Base-by-base conservation (phyloP, 2,113 vertebrate genomes). In the Xiphophorus maculatus region DNA sequence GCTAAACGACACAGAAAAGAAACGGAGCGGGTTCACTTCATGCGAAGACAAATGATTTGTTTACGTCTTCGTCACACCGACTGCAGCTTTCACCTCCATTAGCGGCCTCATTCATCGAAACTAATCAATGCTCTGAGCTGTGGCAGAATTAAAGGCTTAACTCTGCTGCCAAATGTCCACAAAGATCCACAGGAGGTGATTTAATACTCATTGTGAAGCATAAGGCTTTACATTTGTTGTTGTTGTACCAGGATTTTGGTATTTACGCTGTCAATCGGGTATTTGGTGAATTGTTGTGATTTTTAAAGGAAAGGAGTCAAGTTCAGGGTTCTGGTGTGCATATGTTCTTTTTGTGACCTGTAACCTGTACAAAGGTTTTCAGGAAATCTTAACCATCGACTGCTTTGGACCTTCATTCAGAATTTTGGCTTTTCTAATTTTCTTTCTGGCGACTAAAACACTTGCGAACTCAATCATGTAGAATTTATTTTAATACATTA, bases 111-210 rank as follows among this genome's bases (percentile, higher is more conserved):
- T 82, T 87, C 87, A 86, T 89, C 80, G 32, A 30, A 70, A 78
- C 76, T 67, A 82, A 90, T 90, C 84, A 86, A 90, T 88, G 82
- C 71, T 65, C 74, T 65, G 69, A 85, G 72, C 73, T 85, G 84
- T 85, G 64, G 78, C 44, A 76, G 86, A 87, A 84, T 89, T 89
- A 88, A 88, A 86, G 65, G 82, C 84, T 91, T 91, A 90, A 89
- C 19, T 87, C 37, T 70, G 74, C 67, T 69, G 60, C 81, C 82
- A 84, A 71, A 87, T 84, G 87, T 73, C 73, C 70, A 51, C 70
- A 48, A 27, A 63, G 69, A 79, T 71, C 65, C 66, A 74, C 33
- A 64, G 42, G 22, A 72, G 69, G 13, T 35, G 48, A 40, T 77
- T 14, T 54, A 28, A 65, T 25, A 54, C 10, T 28, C 22, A 12